These are phyloP conservation scores for Drosophila diplacantha DNA, from an alignment of 2,888 invertebrate species.

Conservation along the genomic window DNA sequence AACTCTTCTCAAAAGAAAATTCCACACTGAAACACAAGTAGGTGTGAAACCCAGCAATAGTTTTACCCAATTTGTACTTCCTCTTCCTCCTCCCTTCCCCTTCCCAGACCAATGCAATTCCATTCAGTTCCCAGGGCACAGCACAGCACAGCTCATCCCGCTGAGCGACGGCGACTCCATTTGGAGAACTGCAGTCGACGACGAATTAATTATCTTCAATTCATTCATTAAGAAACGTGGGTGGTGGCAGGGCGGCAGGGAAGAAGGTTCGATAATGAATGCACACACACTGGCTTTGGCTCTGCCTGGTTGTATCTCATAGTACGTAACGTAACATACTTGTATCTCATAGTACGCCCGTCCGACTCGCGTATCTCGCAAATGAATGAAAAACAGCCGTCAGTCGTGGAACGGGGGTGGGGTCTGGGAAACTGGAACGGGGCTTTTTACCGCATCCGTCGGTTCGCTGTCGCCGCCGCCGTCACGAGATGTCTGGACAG, in stretches of 20 bases:
- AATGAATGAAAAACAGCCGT: constrained; percentile 61
- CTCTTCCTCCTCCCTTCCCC: not conserved
- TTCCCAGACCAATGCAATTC: not conserved
- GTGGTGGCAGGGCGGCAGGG: constrained; percentile 19
- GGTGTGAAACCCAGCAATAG: not conserved
- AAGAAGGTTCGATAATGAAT: constrained; percentile 59
- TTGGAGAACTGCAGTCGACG: constrained; percentile 56
- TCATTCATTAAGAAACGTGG: constrained; percentile 71
- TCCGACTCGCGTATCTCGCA: constrained; percentile 40
- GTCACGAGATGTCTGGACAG: constrained; percentile 57
- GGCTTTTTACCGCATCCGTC: constrained; percentile 34
- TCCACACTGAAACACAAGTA: not conserved
- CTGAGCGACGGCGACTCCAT: constrained; percentile 14
- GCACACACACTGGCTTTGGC: constrained; percentile 51
- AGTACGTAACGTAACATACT: constrained; percentile 33
- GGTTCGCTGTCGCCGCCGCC: constrained; percentile 27
- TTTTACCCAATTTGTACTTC: not conserved
- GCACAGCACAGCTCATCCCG: constrained; percentile 8
- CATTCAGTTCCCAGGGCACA: constrained; percentile 14
- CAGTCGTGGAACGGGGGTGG: constrained; percentile 4
- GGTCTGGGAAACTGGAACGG: constrained; percentile 38
- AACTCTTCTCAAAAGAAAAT: too few species aligned
- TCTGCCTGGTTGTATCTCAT: constrained; percentile 41
- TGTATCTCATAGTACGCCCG: constrained; percentile 52
- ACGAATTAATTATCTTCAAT: constrained; percentile 73